Evolutionary conservation across 2,888 invertebrate species (phyloP), one percentile per base, ranked within the genome.

Genomic region (Rapana venosa): DNA sequence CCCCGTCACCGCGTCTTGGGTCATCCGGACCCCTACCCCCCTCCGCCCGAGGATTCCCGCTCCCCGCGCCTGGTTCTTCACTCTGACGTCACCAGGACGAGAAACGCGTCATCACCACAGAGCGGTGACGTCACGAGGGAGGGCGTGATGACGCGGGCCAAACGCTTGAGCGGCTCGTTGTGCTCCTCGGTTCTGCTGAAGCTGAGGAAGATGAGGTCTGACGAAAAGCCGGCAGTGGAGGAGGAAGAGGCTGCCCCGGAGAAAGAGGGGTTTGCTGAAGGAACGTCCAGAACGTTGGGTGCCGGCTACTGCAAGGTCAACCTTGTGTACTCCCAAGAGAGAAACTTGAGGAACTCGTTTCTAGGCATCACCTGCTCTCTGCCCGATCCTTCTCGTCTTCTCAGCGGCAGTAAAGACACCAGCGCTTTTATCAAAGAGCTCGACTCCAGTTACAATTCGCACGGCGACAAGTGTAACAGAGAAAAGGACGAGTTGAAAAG

Each of bases 391-490:
- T 8, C 4, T 13, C 4, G 6, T 0, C 47, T 30, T 22, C 36
- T 0, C 81, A 15, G 36, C 0, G 6, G 26, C 47, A 61, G 32
- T 17, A n/a, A 15, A 22, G 35, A 15, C 30, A 0, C 15, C 15
- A 26, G 15, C 17, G 36, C 0, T 58, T 30, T 0, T 17, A 17
- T 5, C 30, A n/a, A 11, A 20, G 58, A 56, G n/a, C 30, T n/a
- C 30, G 84, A 84, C 30, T 84, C 84, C 58, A 84, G 58, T 15
- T 84, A n/a, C 56, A 84, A 84, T 17, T 84, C 84, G 11, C 20
- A 58, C 20, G 4, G 84, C 30, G 58, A 58, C 56, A 15, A 58
- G 17, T 58, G 22, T 6, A 11, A 58, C 30, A 20, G 20, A 30
- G 58, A 26, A 11, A 22, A 22, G 26, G 15, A 35, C 8, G 30